Evolutionary conservation across 1,140 invertebrate genomes (phyloP), one percentile per base, ranked within the genome.

Genomic region (Daktulosphaira vitifoliae): DNA sequence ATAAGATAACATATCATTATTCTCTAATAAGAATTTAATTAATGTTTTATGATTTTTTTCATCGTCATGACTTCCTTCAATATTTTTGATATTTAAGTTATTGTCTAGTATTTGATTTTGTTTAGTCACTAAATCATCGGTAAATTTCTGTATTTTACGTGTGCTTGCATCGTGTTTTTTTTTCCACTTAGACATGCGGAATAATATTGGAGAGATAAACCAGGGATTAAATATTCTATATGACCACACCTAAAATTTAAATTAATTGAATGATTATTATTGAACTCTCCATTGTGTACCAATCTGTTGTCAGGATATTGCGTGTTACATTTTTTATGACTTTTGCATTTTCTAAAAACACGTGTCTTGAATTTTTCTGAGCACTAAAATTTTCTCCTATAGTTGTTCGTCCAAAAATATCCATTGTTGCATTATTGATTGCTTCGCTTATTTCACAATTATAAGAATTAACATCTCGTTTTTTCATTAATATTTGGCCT

Each of bases 321-420:
- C 29, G 29, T 6, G 11, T 5, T 33, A 33, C 11, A 33, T 11
- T 11, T 33, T 33, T 33, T 33, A 33, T 11, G 29, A 33, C 29
- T 5, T 62, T 15, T 22, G 46, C 2, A n/a, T 62, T 46, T n/a
- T 33, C 16, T 20, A 62, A 6, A 62, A 62, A 62, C 20, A 7
- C 3, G 26, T 46, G 26, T 3, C 13, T 4, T 3, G n/a, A 38
- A 3, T 11, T 16, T 2, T 29, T 48, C 18, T 62, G 56, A 20
- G 56, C 54, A 15, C 46, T 46, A n/a, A 62, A 48, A 20, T 22
- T 62, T 18, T 46, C 26, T 18, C 26, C 56, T 8, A 62, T 7
- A 22, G 56, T 23, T 18, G 56, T 48, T 62, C 18, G 44, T 3
- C 56, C 56, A n/a, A 62, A 46, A 38, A 62, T 62, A 22, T 62